A percentile compares a stretch with the other conserved stretches of the same genome.
phyloP scores from a whole-genome alignment of 1,140 invertebrate species.

The Agraylea sexmaculata region DNA sequence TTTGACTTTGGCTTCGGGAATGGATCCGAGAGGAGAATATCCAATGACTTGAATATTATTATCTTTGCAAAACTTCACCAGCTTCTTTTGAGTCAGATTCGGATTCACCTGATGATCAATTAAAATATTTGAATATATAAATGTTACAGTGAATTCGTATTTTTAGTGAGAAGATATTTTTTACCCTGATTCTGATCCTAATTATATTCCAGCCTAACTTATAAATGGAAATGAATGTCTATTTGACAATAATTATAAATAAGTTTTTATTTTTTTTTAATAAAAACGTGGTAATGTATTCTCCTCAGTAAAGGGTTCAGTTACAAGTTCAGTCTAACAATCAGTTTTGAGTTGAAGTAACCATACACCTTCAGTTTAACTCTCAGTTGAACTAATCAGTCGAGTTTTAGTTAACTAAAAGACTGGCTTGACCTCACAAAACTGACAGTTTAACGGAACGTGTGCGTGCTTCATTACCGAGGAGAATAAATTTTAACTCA shows the following conservation, averaged over 20 bases:
- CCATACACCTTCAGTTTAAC: conserved; percentile 28
- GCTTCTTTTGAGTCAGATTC: conserved; percentile 58
- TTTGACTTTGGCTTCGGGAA: conserved; percentile 43
- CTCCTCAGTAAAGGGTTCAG: too few species aligned
- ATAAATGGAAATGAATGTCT: not conserved
- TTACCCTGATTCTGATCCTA: conserved; percentile 15
- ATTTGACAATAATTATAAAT: not conserved
- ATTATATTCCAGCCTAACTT: not conserved
- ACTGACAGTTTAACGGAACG: conserved; percentile 31
- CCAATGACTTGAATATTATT: conserved; percentile 58
- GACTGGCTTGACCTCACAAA: conserved; percentile 21
- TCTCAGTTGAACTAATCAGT: conserved; percentile 47
- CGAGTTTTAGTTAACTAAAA: conserved; percentile 59
- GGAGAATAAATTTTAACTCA: conserved; percentile 27
- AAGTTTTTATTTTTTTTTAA: not conserved
- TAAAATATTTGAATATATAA: not conserved
- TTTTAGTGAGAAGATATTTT: not conserved
- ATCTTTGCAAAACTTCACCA: conserved; percentile 55
- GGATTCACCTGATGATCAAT: conserved; percentile 41
- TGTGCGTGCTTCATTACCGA: conserved; percentile 27
- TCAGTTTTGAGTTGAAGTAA: conserved; percentile 30
- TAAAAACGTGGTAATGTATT: conserved; percentile 22
- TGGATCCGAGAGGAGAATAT: conserved; percentile 64
- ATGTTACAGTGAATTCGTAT: not conserved
- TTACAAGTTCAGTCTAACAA: too few species aligned